Evolutionary conservation across 2,113 vertebrate genomes (phyloP).

Genomic region (Eira barbara): DNA sequence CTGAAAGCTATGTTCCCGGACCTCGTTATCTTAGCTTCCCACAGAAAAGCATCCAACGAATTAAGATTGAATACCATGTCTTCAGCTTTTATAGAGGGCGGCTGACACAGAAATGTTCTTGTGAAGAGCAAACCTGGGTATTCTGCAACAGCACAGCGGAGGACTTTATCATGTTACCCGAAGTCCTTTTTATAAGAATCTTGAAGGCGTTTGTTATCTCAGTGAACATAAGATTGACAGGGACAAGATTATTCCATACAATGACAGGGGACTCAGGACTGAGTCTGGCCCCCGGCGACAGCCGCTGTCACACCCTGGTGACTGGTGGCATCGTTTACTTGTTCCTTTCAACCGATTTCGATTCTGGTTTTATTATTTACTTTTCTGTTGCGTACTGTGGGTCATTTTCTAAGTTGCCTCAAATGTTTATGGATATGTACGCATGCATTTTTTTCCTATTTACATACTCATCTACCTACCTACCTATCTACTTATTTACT

Average conservation of each 20-base stretch:
- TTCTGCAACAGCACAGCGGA: background rate
- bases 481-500: background rate
- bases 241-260: background rate
- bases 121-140: background rate
- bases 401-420: background rate
- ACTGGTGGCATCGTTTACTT: background rate
- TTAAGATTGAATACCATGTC: background rate
- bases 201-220: background rate
- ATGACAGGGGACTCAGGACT: background rate
- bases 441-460: background rate
- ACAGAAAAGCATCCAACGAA: background rate
- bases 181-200: background rate
- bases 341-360: background rate
- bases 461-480: background rate
- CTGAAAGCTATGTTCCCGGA: background rate
- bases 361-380: background rate
- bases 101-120: background rate
- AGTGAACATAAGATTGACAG: background rate
- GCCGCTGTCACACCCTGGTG: no score
- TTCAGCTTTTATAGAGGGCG: slow-evolving; percentile 24
- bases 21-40: slow-evolving; percentile 3
- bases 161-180: background rate
- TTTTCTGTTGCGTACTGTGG: background rate
- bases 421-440: background rate
- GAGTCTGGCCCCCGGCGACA: background rate